A percentile compares a stretch with the other conserved stretches of the same genome.
Evolutionary conservation across 2,888 invertebrate species (phyloP).

Genomic region (Cantharis nigra): DNA sequence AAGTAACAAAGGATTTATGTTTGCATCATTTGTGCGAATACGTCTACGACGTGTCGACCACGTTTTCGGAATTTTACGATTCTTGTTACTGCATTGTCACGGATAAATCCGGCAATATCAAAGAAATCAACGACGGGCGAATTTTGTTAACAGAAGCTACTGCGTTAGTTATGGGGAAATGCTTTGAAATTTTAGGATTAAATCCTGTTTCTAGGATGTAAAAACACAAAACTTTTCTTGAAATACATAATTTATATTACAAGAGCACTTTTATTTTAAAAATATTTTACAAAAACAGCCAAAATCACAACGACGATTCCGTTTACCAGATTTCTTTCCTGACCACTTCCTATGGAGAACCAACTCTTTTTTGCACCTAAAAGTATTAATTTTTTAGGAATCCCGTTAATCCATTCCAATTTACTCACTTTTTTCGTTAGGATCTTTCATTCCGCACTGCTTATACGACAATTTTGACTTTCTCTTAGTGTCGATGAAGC

Average conservation of each 20-base stretch:
- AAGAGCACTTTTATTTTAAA: neutral
- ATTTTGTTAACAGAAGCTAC: slow-evolving; percentile 92
- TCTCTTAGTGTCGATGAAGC: slow-evolving; percentile 72
- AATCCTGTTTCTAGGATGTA: slow-evolving; percentile 92
- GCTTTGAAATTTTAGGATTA: slow-evolving; percentile 90
- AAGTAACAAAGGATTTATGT: slow-evolving; percentile 79
- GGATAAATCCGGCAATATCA: slow-evolving; percentile 77
- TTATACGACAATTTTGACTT: slow-evolving; percentile 74
- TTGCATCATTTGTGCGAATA: slow-evolving; percentile 92
- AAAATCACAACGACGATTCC: neutral
- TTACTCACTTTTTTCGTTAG: slow-evolving; percentile 64
- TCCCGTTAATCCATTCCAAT: no score
- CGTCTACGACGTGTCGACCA: slow-evolving; percentile 90
- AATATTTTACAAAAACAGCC: neutral
- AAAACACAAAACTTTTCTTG: no score
- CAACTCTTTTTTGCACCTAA: slow-evolving; percentile 6
- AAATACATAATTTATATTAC: neutral
- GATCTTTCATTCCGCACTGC: slow-evolving; percentile 76
- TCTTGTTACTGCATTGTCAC: slow-evolving; percentile 97
- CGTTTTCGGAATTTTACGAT: slow-evolving; percentile 97
- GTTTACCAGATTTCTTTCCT: neutral
- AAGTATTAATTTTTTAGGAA: neutral
- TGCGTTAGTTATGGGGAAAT: slow-evolving; percentile 82
- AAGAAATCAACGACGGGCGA: slow-evolving; percentile 83
- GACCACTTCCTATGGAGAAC: slow-evolving; percentile 1